phyloP scores from a whole-genome alignment of 2,797 vertebrate species.

The Bucorvus abyssinicus region DNA sequence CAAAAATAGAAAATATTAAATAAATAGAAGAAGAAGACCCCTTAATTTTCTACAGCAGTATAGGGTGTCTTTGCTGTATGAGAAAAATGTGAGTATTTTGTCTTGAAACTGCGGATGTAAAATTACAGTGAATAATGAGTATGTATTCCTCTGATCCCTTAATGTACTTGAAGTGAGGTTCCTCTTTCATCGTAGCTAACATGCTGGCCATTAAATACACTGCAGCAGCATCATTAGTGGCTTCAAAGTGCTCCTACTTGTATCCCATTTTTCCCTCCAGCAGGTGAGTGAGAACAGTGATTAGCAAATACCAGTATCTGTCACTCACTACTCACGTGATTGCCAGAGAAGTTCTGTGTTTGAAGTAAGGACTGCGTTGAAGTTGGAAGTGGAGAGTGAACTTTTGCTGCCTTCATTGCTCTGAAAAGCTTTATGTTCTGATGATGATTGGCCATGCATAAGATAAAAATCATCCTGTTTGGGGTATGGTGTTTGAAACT shows the following conservation, averaged over 20 bases:
- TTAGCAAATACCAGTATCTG: constrained; percentile 20
- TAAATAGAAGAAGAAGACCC: constrained; percentile 7
- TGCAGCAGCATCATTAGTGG: constrained; percentile 59
- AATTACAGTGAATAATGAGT: constrained; percentile 69
- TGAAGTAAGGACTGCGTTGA: background rate
- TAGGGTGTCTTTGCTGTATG: constrained; percentile 34
- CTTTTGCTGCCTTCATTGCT: background rate
- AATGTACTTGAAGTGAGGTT: constrained; percentile 70
- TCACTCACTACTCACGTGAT: background rate
- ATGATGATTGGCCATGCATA: background rate
- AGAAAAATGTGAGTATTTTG: constrained; percentile 59
- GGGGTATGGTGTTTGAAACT: background rate
- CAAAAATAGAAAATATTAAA: constrained; percentile 7
- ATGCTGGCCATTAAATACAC: constrained; percentile 63
- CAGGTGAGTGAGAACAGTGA: constrained; percentile 35
- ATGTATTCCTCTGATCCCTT: constrained; percentile 74
- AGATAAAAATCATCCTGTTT: background rate
- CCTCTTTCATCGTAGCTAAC: constrained; percentile 70
- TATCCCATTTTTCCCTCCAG: constrained; percentile 52
- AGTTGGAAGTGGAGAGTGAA: background rate
- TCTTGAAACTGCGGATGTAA: constrained; percentile 71
- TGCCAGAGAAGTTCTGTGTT: background rate
- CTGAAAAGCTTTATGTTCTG: background rate
- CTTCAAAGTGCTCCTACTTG: constrained; percentile 68
- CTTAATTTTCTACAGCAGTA: constrained; percentile 15